phyloP scores from a whole-genome alignment of 2,888 invertebrate species.

The Cheilosia vulpina region DNA sequence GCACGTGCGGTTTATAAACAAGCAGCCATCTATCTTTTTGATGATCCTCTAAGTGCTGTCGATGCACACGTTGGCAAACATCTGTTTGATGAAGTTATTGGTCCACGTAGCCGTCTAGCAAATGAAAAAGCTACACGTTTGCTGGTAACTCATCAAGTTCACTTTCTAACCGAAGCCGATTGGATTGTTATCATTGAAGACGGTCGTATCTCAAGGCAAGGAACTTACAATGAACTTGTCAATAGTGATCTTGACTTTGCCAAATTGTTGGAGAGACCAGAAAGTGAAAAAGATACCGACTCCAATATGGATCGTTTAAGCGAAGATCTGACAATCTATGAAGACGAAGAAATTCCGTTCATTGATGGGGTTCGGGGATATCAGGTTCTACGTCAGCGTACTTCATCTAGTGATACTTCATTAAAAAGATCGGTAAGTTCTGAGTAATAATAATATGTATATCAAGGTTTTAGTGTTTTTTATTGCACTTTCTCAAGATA shows the following conservation, averaged over 20 bases:
- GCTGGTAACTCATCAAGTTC: constrained; percentile 92
- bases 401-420: constrained; percentile 77
- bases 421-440: constrained; percentile 80
- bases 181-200: constrained; percentile 87
- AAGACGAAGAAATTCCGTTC: constrained; percentile 83
- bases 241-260: constrained; percentile 85
- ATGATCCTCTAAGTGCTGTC: constrained; percentile 92
- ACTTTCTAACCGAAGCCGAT: constrained; percentile 87
- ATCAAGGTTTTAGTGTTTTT: not conserved
- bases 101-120: constrained; percentile 84
- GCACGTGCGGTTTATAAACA: constrained; percentile 90
- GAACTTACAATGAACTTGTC: constrained; percentile 84
- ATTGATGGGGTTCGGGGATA: constrained; percentile 82
- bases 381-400: constrained; percentile 78
- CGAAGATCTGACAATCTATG: constrained; percentile 76
- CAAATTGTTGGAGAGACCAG: constrained; percentile 83
- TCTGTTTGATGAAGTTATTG: constrained; percentile 90
- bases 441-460: no score
- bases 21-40: constrained; percentile 90
- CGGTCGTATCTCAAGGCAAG: constrained; percentile 83
- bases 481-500: not conserved
- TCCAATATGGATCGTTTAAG: constrained; percentile 54
- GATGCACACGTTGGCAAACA: constrained; percentile 91
- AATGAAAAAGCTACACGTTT: constrained; percentile 87
- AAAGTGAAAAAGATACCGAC: constrained; percentile 74